Evolutionary conservation across 2,797 vertebrate species (phyloP), one percentile per base, ranked within the genome.

Genomic region (Cossypha heuglini): DNA sequence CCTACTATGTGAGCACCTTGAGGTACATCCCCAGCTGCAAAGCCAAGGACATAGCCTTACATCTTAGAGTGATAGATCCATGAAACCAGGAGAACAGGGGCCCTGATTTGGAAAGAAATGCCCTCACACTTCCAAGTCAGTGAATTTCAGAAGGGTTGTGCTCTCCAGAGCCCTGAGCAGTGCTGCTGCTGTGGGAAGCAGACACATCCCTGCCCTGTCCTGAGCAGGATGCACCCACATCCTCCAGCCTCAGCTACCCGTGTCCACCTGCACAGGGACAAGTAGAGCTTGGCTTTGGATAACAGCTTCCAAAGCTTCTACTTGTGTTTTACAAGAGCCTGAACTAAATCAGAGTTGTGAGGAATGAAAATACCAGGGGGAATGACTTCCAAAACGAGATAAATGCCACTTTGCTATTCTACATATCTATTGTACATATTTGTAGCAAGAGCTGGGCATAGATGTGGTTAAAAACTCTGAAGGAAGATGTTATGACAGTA

Each of bases 201-300:
- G 19, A 37, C 22, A 19, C 18, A 0, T 9, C 5, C 4, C 28
- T 10, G 24, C 1, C 11, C n/a, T n/a, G 8, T 10, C 42, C 52
- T 8, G 26, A 38, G 18, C 31, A 42, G 16, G 0, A 1, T 17
- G 7, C 5, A 31, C 13, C 18, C 15, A 24, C 7, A 54, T 24
- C 9, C 11, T 33, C 45, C 5, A 2, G 20, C 40, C 42, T 33
- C 11, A 63, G 18, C 24, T 48, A 20, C 9, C 4, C 63, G 28
- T 8, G 1, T 16, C 35, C 35, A 25, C 13, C 10, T 58, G 10
- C 28, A 66, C 45, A 72, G 31, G 25, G 20, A n/a, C 11, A 37
- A 58, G 3, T 5, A 54, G 9, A 55, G 4, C 5, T 58, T 25
- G 35, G 14, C 38, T 80, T 66, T 42, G 9, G 14, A 40, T 20